Percentiles rank a stretch among this genome's conserved stretches.
Conservation (phyloP, 2,113 vertebrate species). For the Willisornis vidua region DNA sequence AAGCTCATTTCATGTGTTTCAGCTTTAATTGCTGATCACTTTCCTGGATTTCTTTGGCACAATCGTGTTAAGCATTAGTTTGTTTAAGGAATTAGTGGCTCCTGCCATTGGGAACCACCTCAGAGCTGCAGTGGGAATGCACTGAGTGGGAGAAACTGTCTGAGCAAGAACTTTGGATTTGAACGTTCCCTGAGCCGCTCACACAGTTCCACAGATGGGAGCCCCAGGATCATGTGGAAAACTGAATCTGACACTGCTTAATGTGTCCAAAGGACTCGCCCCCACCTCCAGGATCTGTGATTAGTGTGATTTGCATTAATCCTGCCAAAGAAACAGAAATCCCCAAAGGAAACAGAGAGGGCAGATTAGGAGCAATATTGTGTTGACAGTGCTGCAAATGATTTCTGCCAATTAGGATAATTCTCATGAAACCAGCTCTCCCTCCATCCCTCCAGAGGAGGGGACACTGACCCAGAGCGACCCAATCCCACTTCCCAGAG, state of each 20-base stretch:
- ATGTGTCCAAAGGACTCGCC: background rate
- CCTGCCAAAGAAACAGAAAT: constrained; percentile 4
- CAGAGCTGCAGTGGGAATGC: background rate
- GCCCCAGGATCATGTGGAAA: background rate
- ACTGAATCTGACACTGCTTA: background rate
- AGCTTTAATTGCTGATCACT: background rate
- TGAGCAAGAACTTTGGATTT: background rate
- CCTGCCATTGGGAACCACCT: background rate
- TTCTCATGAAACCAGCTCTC: background rate
- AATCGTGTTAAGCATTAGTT: background rate
- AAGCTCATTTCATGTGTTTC: background rate
- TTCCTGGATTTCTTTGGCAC: background rate
- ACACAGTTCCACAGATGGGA: background rate
- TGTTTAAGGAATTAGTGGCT: background rate
- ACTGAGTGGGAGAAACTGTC: background rate
- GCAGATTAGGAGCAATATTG: background rate
- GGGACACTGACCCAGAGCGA: background rate
- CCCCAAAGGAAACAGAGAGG: background rate
- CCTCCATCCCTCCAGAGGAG: background rate
- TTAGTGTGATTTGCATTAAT: background rate
- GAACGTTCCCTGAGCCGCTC: background rate
- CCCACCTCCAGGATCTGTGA: background rate
- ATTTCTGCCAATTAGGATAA: background rate
- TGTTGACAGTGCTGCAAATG: background rate
- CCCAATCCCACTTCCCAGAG: background rate